phyloP scores from a whole-genome alignment of 2,113 vertebrate species.

The Tenrec ecaudatus region DNA sequence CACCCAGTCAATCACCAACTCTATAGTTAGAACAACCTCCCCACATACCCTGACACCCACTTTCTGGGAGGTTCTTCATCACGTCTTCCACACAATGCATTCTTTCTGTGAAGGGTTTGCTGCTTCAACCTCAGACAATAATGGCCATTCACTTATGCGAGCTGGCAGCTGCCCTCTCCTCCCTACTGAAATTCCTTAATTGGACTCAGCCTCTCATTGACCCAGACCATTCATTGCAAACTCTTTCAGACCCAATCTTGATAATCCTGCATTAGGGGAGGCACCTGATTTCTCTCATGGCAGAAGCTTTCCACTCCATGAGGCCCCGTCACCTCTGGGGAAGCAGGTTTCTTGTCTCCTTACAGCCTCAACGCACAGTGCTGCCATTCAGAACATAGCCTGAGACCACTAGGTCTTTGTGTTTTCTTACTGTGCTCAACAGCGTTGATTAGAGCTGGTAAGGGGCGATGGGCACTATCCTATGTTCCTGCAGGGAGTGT shows the following conservation, averaged over 20 bases:
- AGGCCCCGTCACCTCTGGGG: neutral
- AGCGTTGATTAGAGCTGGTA: neutral
- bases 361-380: neutral
- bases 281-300: neutral
- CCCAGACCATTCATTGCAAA: conserved; percentile 63
- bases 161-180: conserved; percentile 10
- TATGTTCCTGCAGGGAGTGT: neutral
- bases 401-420: neutral
- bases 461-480: neutral
- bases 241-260: conserved; percentile 27
- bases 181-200: conserved; percentile 50
- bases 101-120: conserved; percentile 56
- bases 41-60: neutral
- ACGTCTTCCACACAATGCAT: conserved; percentile 58
- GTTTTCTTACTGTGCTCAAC: neutral
- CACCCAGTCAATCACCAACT: conserved; percentile 35
- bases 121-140: conserved; percentile 69
- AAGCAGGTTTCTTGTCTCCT: conserved; percentile 11
- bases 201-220: conserved; percentile 69
- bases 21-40: neutral
- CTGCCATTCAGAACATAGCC: neutral
- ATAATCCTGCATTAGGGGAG: neutral
- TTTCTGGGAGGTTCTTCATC: conserved; percentile 36
- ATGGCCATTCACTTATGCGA: conserved; percentile 60
- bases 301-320: neutral